Evolutionary conservation across 2,113 vertebrate genomes (phyloP).

Genomic region (Epinephelus fuscoguttatus): DNA sequence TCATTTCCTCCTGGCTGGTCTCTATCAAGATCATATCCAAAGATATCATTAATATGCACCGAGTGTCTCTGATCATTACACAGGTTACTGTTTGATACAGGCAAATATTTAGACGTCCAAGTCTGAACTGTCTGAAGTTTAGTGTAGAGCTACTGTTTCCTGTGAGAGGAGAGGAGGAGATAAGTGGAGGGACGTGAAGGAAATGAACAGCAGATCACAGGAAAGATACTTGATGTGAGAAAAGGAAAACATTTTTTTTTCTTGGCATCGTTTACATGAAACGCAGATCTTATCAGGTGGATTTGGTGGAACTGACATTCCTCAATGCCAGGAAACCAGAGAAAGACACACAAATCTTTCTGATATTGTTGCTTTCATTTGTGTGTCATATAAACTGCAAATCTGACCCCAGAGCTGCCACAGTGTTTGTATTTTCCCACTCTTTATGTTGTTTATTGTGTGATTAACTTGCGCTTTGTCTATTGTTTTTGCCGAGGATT

Average conservation of each 20-base stretch:
- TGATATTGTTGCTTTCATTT: background rate
- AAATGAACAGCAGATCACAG: background rate
- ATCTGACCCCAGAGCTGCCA: background rate
- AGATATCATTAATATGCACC: constrained; percentile 56
- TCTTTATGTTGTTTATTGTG: background rate
- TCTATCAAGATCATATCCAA: constrained; percentile 39
- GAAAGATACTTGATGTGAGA: background rate
- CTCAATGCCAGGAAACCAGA: background rate
- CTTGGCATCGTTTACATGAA: background rate
- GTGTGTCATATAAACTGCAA: background rate
- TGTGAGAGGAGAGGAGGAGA: background rate
- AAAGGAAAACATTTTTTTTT: background rate
- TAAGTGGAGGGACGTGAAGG: background rate
- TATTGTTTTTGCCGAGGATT: background rate
- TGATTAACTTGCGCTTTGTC: background rate
- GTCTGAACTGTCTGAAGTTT: background rate
- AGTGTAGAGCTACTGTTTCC: background rate
- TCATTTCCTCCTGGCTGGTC: constrained; percentile 62
- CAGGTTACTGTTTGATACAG: background rate
- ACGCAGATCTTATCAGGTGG: constrained; percentile 39
- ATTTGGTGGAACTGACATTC: constrained; percentile 4
- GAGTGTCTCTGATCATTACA: background rate
- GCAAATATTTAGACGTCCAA: background rate
- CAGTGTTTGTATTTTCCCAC: background rate
- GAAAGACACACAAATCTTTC: background rate